Evolutionary conservation across 1,140 invertebrate genomes (phyloP).

Genomic region (Diachasmimorpha longicaudata): DNA sequence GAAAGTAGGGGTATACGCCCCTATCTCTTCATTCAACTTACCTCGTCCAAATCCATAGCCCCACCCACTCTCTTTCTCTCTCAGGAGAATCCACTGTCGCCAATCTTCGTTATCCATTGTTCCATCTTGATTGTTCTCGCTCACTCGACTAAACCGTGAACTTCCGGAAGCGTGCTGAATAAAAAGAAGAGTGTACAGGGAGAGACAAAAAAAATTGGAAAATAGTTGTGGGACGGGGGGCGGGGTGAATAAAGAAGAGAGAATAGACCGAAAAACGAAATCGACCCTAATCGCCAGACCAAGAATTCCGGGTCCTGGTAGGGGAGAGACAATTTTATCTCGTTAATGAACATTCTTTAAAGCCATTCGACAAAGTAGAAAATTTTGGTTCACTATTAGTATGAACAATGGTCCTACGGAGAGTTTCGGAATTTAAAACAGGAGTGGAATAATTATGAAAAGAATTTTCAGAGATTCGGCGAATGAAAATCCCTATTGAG

Average conservation of each 20-base stretch:
- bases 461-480: constrained; percentile 7
- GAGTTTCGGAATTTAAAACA: neutral
- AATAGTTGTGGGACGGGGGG: constrained; percentile 5
- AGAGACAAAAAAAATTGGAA: constrained; percentile 23
- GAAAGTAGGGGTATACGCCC: neutral
- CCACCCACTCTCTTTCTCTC: neutral
- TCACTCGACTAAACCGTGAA: constrained; percentile 27
- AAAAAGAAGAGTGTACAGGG: neutral
- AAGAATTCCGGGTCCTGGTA: neutral
- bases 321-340: constrained; percentile 34
- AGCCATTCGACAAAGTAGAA: neutral
- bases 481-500: too few relatives aligned
- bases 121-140: constrained; percentile 26
- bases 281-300: constrained; percentile 20
- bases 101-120: constrained; percentile 29
- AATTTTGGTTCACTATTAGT: constrained; percentile 32
- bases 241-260: constrained; percentile 2
- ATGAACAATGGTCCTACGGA: constrained; percentile 37
- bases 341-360: constrained; percentile 43
- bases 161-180: constrained; percentile 15
- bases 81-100: constrained; percentile 17
- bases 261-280: constrained; percentile 8
- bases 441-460: neutral
- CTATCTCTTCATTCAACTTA: neutral
- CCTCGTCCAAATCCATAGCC: neutral